These are phyloP conservation scores for Myotis findleyi DNA, from an alignment of 2,797 vertebrate species.

Conservation along the genomic window DNA sequence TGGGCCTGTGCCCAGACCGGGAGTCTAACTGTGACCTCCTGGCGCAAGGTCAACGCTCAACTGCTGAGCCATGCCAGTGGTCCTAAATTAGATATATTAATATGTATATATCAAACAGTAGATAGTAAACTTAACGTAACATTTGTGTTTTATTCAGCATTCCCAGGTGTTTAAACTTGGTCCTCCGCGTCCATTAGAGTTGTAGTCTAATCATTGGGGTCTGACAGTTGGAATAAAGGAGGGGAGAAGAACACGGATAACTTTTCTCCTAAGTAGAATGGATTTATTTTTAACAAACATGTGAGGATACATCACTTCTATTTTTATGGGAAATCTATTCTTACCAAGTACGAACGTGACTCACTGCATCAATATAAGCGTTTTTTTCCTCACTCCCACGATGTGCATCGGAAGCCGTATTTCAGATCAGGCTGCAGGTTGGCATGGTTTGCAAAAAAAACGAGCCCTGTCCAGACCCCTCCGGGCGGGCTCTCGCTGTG, in stretches of 20 bases:
- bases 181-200: background rate
- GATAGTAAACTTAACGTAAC: background rate
- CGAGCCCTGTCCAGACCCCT: too few relatives aligned
- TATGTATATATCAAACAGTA: background rate
- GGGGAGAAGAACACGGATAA: background rate
- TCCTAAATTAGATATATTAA: too few relatives aligned
- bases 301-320: constrained; percentile 44
- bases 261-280: background rate
- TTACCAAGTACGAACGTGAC: constrained; percentile 21
- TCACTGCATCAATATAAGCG: constrained; percentile 11
- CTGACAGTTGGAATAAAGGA: background rate
- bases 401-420: background rate
- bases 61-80: too few relatives aligned
- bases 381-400: background rate
- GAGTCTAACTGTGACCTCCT: too few relatives aligned
- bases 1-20: too few relatives aligned
- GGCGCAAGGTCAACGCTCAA: too few relatives aligned
- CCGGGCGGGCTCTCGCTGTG: background rate
- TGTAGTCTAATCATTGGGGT: background rate
- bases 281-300: background rate
- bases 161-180: background rate
- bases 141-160: background rate
- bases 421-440: background rate
- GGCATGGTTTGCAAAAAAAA: too few relatives aligned
- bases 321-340: constrained; percentile 47